Base-by-base conservation (phyloP, 2,797 vertebrate species). In the Spea hammondii region DNA sequence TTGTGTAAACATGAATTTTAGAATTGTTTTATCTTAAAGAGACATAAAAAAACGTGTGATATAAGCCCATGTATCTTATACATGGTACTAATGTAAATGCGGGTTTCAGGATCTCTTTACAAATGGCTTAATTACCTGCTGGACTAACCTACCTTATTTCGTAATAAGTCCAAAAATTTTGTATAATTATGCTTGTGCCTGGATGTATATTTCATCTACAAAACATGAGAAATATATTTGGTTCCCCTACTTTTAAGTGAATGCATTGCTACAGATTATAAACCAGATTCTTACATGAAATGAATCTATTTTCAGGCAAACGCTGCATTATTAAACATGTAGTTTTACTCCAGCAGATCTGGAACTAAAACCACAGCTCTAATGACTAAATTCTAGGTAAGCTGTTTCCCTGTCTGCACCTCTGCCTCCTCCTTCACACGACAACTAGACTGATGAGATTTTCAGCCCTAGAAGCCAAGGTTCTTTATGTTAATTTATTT, bases 381-480 rank as follows among this genome's bases (percentile, higher is more conserved):
- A 77, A 77, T 82, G 54, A 69, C 44, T 49, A 60, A 64, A 68
- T 72, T 77, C 66, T 68, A 62, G n/a, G 55, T 69, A 72, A 45
- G 32, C 45, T 72, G 65, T 77, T 73, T 55, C 70, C 74, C 70
- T 82, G 79, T 77, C 79, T 82, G 74, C 74, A 82, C 79, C 74
- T 82, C 79, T 65, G 69, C 70, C 79, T 76, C 68, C 50, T 74
- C 57, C 69, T 82, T 77, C 74, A 77, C 74, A 82, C 79, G 65
- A 77, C 10, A 68, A 55, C 74, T 73, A 77, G 74, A 82, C 79
- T 82, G 70, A 82, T 82, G 79, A 82, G 75, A 82, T 74, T 70
- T 82, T 77, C 75, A 82, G 74, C 49, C 64, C 49, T 73, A 65
- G 54, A 77, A 77, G 70, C 79, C 32, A 65, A 77, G 69, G 49